Evolutionary conservation across 2,113 vertebrate species (phyloP).

Genomic region (Capreolus pygargus): DNA sequence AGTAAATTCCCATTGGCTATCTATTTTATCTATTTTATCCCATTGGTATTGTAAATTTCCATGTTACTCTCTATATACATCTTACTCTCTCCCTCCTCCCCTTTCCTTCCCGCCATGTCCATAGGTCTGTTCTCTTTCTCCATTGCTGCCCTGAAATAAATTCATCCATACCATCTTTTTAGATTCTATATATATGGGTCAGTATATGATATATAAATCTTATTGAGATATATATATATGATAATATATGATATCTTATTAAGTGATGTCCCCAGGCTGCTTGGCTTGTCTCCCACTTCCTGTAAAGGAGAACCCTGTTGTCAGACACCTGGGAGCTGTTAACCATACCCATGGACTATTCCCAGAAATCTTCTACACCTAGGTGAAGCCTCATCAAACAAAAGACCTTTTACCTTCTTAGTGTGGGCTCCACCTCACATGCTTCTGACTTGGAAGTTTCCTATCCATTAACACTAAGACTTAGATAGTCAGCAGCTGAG

Average conservation of each 20-base stretch:
- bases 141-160: too few relatives aligned
- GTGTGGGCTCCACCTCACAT: neutral
- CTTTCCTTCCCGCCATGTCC: too few relatives aligned
- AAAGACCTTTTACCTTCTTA: neutral
- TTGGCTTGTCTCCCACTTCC: neutral
- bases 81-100: too few relatives aligned
- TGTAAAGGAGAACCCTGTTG: neutral
- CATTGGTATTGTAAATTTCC: too few relatives aligned
- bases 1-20: too few relatives aligned
- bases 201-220: too few relatives aligned
- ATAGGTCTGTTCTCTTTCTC: too few relatives aligned
- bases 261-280: neutral
- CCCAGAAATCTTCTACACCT: neutral
- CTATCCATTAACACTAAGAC: neutral
- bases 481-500: neutral
- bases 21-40: too few relatives aligned
- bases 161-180: too few relatives aligned
- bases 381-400: constrained; percentile 1
- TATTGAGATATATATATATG: too few relatives aligned
- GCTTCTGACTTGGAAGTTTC: neutral
- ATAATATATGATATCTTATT: neutral
- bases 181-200: too few relatives aligned
- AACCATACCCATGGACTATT: neutral
- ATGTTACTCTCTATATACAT: too few relatives aligned
- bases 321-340: neutral